phyloP scores from a whole-genome alignment of 2,888 invertebrate genomes.

The Diadegma fenestrale region DNA sequence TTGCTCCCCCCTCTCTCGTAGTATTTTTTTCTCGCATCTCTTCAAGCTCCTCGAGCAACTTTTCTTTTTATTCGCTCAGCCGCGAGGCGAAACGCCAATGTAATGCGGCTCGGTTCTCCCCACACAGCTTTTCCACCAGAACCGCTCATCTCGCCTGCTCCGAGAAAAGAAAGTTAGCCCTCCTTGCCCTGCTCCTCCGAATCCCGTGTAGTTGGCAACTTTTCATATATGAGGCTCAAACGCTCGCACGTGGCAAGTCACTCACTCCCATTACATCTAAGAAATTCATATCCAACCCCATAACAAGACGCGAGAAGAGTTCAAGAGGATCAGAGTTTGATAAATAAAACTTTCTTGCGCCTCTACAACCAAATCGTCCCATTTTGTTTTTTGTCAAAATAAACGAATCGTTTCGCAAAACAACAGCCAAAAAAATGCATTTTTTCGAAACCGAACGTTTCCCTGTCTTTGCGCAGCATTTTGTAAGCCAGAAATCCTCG shows the following conservation, averaged over 20 bases:
- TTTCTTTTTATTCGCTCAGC: conserved; percentile 43
- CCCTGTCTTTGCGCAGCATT: not conserved
- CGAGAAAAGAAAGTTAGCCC: conserved; percentile 1
- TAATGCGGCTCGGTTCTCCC: conserved; percentile 5
- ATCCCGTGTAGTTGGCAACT: not conserved
- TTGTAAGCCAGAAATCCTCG: conserved; percentile 17
- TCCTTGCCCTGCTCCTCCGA: not conserved
- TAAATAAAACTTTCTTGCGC: conserved; percentile 25
- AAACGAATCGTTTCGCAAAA: too few species aligned
- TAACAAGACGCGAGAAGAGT: conserved; percentile 5
- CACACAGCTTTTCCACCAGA: conserved; percentile 31
- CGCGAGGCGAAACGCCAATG: conserved; percentile 30
- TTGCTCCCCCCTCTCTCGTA: conserved; percentile 22
- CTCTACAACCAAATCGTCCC: not conserved
- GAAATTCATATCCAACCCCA: conserved; percentile 43
- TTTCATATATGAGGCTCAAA: not conserved
- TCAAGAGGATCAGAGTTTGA: conserved; percentile 2
- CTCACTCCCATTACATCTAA: conserved; percentile 47
- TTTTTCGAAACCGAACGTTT: not conserved
- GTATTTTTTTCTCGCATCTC: conserved; percentile 36
- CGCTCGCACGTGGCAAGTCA: conserved; percentile 40
- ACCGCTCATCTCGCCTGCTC: conserved; percentile 5
- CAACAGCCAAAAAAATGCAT: too few species aligned
- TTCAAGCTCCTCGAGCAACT: conserved; percentile 43
- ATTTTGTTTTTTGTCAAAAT: not conserved